Evolutionary conservation across 2,797 vertebrate genomes (phyloP), one percentile per base, ranked within the genome.

Genomic region (Galagoides demidoff): DNA sequence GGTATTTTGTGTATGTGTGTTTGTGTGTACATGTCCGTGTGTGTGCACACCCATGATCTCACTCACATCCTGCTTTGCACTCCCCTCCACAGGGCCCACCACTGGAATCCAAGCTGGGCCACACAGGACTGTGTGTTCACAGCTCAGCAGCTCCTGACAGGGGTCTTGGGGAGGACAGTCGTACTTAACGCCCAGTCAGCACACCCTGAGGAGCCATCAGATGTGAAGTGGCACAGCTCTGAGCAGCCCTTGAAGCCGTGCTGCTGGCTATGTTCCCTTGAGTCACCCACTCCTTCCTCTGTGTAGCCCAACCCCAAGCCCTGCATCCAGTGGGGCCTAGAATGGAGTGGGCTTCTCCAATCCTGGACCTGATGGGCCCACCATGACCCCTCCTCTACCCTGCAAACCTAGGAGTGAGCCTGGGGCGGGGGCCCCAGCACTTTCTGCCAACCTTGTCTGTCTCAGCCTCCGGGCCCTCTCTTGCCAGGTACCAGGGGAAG

Each of bases 71-170:
- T 77, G 70, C 68, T 70, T 55, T 64, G 12, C 27, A 16, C 14
- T 68, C 61, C 27, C 39, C 64, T 34, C n/a, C n/a, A 19, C 37
- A n/a, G 77, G 89, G 34, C 73, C 49, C 55, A 68, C 10, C 66
- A 14, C 43, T 43, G 61, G 85, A 64, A 76, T 63, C 79, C 7
- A 17, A 9, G 49, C 85, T 31, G 91, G 71, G 90, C 45, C 68
- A 29, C 20, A 37, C 13, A 78, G 59, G 61, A 78, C 31, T 27
- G 3, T 45, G 39, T 59, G 83, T 96, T 96, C 87, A 94, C 95
- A 97, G 97, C 84, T 97, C 91, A 95, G 91, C 61, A 49, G 91
- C 61, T 96, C 81, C 92, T 93, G 96, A 96, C 93, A 86, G 92
- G 92, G 92, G 90, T 95, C 89, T 95, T 1, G 0, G 34, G 70